Evolutionary conservation across 2,888 invertebrate species (phyloP), one percentile per base, ranked within the genome.

Genomic region (Drosophila rellima): DNA sequence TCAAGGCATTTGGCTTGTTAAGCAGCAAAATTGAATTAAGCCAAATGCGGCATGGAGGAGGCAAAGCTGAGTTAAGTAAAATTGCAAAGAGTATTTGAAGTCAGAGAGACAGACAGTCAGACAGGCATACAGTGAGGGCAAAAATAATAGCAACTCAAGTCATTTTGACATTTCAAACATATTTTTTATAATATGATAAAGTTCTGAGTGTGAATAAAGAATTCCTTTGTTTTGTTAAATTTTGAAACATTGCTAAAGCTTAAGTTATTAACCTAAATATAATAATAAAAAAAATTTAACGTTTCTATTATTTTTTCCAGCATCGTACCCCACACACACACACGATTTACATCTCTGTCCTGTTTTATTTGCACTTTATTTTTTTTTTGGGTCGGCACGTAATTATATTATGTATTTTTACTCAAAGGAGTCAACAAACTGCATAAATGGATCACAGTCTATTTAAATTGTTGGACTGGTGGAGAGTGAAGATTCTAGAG

Each of bases 11-110:
- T 72, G 70, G 75, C 80, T 82, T 80, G 81, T 79, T 79, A 79
- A 74, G 78, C 78, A 80, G 70, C 70, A 62, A 73, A 79, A 79
- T 80, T 80, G 83, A 82, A 80, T 80, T 82, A 80, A 80, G 73
- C 80, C 45, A 80, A 82, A 80, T 80, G 75, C 62, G 80, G 70
- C 70, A 65, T 15, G 29, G 40, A 40, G 55, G 55, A 18, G 5
- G 35, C 61, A 44, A 39, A 50, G 42, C 48, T 13, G 31, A 66
- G 44, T 39, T 37, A 65, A 74, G 62, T 50, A 35, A 74, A 70
- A 78, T 60, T 63, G 66, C 64, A 71, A 63, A 62, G 48, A 51
- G 59, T 63, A 62, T 63, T 66, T 61, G 56, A 54, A 69, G 69
- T 47, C 37, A n/a, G n/a, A n/a, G n/a, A n/a, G 29, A 45, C 52